Evolutionary conservation across 2,888 invertebrate genomes (phyloP).

Genomic region (Pseudococcus jackbeardsleyi): DNA sequence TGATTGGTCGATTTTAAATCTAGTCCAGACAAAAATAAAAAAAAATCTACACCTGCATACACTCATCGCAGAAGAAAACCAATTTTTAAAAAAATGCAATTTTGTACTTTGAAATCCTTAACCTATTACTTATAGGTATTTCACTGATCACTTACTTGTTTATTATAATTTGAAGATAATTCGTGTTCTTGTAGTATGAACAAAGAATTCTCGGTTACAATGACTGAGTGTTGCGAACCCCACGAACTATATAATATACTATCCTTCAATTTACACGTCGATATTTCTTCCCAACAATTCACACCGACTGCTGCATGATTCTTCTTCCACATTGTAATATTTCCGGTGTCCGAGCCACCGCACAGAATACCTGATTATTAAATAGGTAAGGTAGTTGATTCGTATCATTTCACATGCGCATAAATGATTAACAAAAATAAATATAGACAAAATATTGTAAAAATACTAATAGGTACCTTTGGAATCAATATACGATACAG

Average conservation of each 20-base stretch:
- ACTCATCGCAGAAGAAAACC: background rate
- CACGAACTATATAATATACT: slow-evolving; percentile 72
- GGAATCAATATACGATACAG: slow-evolving; percentile 78
- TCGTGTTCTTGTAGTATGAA: slow-evolving; percentile 78
- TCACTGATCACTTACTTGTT: slow-evolving; percentile 56
- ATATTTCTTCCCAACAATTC: slow-evolving; percentile 84
- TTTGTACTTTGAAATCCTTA: background rate
- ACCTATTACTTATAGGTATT: background rate
- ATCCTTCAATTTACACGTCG: slow-evolving; percentile 73
- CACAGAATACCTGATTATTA: slow-evolving; percentile 78
- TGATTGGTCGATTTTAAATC: background rate
- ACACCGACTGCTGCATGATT: slow-evolving; percentile 68
- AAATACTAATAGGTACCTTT: slow-evolving; percentile 71
- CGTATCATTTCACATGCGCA: background rate
- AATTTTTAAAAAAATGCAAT: background rate
- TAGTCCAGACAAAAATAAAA: background rate
- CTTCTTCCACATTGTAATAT: slow-evolving; percentile 87
- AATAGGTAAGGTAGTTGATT: background rate
- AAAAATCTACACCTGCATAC: too few species aligned
- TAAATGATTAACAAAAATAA: background rate
- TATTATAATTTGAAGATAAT: slow-evolving; percentile 67
- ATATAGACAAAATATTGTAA: too few species aligned
- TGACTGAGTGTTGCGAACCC: slow-evolving; percentile 87
- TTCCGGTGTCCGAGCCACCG: slow-evolving; percentile 91
- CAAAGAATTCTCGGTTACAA: slow-evolving; percentile 76